Percentiles rank a stretch among this genome's conserved stretches.
Evolutionary conservation across 2,113 vertebrate species (phyloP).

Genomic region (Erpornis zantholeuca): DNA sequence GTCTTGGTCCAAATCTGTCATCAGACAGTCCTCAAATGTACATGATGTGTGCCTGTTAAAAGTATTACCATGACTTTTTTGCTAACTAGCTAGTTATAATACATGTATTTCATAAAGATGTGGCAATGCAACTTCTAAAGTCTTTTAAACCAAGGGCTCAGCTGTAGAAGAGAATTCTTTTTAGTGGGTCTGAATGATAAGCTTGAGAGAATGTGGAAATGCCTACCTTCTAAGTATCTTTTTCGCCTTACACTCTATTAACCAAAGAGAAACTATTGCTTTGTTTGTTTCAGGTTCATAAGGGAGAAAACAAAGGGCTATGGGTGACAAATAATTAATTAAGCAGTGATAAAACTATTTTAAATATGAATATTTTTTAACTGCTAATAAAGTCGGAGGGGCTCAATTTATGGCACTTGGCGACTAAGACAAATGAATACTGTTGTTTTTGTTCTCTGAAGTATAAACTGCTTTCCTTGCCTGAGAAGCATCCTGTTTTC

Average conservation of each 20-base stretch:
- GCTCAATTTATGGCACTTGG: neutral
- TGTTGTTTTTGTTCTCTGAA: conserved; percentile 15
- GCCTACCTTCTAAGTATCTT: neutral
- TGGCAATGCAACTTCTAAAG: neutral
- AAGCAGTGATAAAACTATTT: neutral
- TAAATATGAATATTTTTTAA: neutral
- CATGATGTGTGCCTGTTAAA: neutral
- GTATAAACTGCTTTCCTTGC: conserved; percentile 5
- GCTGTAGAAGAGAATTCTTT: neutral
- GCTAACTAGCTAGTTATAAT: neutral
- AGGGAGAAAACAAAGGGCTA: neutral
- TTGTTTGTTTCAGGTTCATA: neutral
- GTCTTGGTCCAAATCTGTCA: neutral
- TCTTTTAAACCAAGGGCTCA: neutral
- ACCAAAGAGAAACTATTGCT: conserved; percentile 3
- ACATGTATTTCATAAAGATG: neutral
- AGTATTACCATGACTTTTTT: neutral
- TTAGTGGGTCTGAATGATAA: neutral
- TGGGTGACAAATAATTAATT: neutral
- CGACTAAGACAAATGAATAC: neutral
- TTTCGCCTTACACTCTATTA: neutral
- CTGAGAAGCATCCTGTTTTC: conserved; percentile 47
- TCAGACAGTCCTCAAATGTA: neutral
- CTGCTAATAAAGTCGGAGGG: neutral
- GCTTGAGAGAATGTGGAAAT: neutral